These are phyloP conservation scores for Craseonycteris thonglongyai DNA, from an alignment of 2,113 vertebrate species.

Conservation along the genomic window DNA sequence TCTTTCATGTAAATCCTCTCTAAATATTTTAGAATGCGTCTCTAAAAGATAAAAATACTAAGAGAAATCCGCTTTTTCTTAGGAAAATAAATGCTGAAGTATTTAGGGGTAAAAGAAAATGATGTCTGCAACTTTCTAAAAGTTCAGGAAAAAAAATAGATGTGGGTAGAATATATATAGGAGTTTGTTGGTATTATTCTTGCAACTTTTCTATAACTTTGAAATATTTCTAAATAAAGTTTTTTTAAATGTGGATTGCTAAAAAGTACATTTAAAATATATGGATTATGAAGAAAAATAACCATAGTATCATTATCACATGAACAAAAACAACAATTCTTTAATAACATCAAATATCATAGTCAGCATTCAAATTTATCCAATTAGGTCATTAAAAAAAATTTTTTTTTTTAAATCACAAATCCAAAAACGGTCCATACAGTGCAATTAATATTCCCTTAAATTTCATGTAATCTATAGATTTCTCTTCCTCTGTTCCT, in stretches of 20 bases:
- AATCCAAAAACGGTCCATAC: not conserved
- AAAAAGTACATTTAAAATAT: not conserved
- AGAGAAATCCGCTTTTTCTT: not conserved
- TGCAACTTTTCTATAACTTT: not conserved
- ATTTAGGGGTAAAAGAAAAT: not conserved
- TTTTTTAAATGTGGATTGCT: not conserved
- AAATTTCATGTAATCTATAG: not conserved
- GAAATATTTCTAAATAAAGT: conserved; percentile 6
- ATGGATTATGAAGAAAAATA: not conserved
- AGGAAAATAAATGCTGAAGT: not conserved
- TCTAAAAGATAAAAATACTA: not conserved
- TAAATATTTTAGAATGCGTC: not conserved
- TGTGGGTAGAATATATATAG: not conserved
- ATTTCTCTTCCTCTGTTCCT: not conserved
- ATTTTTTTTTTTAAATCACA: not conserved
- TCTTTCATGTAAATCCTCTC: not conserved
- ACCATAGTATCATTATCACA: not conserved
- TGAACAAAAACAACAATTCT: not conserved
- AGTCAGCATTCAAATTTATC: not conserved
- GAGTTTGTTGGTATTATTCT: not conserved
- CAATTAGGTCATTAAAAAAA: conserved; percentile 1
- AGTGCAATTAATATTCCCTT: not conserved
- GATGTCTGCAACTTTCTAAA: not conserved
- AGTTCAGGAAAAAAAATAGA: not conserved
- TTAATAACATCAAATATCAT: not conserved